phyloP scores from a whole-genome alignment of 2,888 invertebrate species.

The Xylota sylvarum region DNA sequence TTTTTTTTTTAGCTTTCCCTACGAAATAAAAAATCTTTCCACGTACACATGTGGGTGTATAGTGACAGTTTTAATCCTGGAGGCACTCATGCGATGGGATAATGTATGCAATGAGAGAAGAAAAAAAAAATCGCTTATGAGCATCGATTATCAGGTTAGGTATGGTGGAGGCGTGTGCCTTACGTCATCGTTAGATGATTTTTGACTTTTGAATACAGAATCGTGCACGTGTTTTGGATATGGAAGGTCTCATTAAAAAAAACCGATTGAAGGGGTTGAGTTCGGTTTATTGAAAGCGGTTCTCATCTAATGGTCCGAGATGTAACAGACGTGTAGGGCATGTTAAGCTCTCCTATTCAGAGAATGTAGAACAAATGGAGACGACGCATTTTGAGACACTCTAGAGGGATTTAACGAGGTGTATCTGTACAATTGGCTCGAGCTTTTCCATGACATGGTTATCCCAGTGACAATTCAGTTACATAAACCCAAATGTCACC shows the following conservation, averaged over 20 bases:
- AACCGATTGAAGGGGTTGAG: too few relatives aligned
- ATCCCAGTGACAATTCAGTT: too few relatives aligned
- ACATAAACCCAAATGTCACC: too few relatives aligned
- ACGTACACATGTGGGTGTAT: constrained; percentile 10
- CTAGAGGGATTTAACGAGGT: too few relatives aligned
- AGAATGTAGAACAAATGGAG: too few relatives aligned
- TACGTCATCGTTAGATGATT: neutral
- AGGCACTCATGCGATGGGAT: constrained; percentile 5
- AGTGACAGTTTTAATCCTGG: constrained; percentile 5
- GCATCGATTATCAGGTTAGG: constrained; percentile 2
- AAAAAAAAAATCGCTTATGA: neutral
- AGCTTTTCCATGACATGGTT: too few relatives aligned
- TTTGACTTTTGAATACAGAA: constrained; percentile 4
- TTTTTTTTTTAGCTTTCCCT: neutral
- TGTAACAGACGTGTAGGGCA: neutral
- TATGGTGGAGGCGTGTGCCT: neutral
- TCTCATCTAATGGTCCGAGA: neutral
- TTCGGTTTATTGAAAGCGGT: neutral
- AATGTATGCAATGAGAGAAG: constrained; percentile 7
- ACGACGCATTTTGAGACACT: too few relatives aligned
- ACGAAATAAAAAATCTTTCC: neutral
- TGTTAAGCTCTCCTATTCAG: too few relatives aligned
- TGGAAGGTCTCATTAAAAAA: too few relatives aligned
- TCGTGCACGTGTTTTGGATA: neutral
- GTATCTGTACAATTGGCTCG: too few relatives aligned